These are phyloP conservation scores for Castor canadensis DNA, from an alignment of 2,113 vertebrate species.

Conservation along the genomic window DNA sequence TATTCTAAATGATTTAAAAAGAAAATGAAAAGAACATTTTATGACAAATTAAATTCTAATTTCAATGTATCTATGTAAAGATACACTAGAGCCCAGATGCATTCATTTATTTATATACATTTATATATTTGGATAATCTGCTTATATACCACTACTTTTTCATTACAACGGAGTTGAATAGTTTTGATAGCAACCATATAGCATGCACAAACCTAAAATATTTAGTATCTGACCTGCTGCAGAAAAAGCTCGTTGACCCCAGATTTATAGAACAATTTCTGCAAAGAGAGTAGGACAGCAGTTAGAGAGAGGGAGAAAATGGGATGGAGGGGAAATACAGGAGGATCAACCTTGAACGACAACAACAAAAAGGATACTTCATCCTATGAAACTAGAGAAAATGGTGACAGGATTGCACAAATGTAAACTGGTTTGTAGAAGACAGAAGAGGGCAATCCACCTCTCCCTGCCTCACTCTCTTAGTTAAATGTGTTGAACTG, in stretches of 20 bases:
- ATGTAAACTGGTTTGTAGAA: neutral
- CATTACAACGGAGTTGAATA: neutral
- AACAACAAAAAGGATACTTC: neutral
- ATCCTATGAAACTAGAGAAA: neutral
- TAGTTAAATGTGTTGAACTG: constrained; percentile 28
- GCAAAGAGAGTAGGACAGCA: neutral
- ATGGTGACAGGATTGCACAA: neutral
- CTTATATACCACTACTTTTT: neutral
- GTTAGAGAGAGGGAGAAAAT: neutral
- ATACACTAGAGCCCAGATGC: neutral
- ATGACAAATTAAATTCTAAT: neutral
- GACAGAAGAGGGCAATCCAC: neutral
- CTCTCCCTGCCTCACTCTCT: neutral
- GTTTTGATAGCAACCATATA: neutral
- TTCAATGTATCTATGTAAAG: neutral
- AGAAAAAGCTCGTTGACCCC: neutral
- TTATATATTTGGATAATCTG: neutral
- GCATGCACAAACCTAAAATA: neutral
- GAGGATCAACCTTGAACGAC: neutral
- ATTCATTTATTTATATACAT: neutral
- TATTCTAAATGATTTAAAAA: constrained; percentile 7
- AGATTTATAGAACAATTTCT: constrained; percentile 10
- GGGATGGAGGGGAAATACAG: neutral
- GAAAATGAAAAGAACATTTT: neutral
- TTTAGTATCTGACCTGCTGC: neutral